Evolutionary conservation across 2,888 invertebrate species (phyloP), one percentile per base, ranked within the genome.

Genomic region (Leptinotarsa tumamoca): DNA sequence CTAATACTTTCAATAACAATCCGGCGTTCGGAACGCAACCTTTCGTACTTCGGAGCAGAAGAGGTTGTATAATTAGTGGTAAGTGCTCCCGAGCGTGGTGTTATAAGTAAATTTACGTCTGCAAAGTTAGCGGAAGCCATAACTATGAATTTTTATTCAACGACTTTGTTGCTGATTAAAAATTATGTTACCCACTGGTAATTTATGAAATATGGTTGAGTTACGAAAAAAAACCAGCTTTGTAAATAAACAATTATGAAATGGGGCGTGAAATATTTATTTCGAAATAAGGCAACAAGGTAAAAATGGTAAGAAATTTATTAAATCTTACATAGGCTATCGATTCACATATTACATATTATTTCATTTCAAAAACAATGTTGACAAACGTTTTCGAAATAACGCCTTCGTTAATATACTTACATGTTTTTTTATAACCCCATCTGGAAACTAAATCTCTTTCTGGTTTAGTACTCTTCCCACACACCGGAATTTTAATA

Each of bases 31-130:
- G 71, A 72, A 74, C 69, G 76, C 77, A 79, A 79, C 79, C 79
- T 74, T 76, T 78, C 74, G 70, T 71, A 72, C 76, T 73, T 71
- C 70, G 70, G 75, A 33, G 75, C 75, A 72, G 67, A 74, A 74
- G 79, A 75, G 79, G 78, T 78, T 79, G 78, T 79, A 79, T 78
- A 79, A 79, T 79, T 79, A 78, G 76, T 74, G 74, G 74, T 74
- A 71, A 78, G 79, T 79, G 77, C 74, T 78, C 78, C 75, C 75
- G 50, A 79, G 76, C 68, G 77, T 68, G 72, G 73, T 73, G 71
- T 79, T 77, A 77, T 66, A 73, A 75, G 73, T 71, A 72, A 78
- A 78, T 78, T 78, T 75, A 78, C 78, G 71, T 75, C 75, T 71
- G 33, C 73, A 43, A 73, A 73, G 77, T 77, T 77, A 61, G 71